Base-by-base conservation (phyloP, 1,140 invertebrate species). In the Pygmarrhopalites habei region DNA sequence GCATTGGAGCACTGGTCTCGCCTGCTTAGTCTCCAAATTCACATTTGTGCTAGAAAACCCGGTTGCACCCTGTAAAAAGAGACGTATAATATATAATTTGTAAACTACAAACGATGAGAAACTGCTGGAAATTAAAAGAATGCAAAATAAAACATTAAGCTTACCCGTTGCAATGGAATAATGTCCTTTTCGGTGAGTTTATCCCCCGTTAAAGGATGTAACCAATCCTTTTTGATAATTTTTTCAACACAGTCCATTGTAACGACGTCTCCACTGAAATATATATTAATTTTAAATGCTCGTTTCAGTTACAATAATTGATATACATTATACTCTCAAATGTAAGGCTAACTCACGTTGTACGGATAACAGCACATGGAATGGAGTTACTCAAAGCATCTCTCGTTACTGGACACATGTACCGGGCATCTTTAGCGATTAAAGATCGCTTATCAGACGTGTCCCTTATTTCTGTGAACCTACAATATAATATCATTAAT, bases 231-330 rank as follows among this genome's bases (percentile, higher is more conserved):
- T 72, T 90, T 92, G 49, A 99, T 93, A 3, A 99, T 80, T 74
- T 96, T 96, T 71, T 98, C 93, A 7, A 96, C 84, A 79, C 94
- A 98, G 74, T 97, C 93, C 82, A 93, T 82, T 14, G 95, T 98
- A 0, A 99, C 86, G 21, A 99, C 90, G 80, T 92, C 85, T n/a
- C 96, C 94, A 0, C 89, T 90, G 75, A 60, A 60, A 30, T n/a
- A 23, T 46, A 7, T 46, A 32, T 52, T 35, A 47, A 66, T 39
- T 17, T 28, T 47, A 10, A 60, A 3, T 58, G 21, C 44, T 17
- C 4, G 29, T 35, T 47, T 19, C 14, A 49, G 52, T 41, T 3
- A 55, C 30, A 21, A 35, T 19, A 35, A 5, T 15, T 35, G 32
- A 7, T 7, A 7, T 35, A 35, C 15, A 7, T 35, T 35, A 35